Conservation (phyloP, 2,888 invertebrate genomes). For the Perizoma flavofasciatum region DNA sequence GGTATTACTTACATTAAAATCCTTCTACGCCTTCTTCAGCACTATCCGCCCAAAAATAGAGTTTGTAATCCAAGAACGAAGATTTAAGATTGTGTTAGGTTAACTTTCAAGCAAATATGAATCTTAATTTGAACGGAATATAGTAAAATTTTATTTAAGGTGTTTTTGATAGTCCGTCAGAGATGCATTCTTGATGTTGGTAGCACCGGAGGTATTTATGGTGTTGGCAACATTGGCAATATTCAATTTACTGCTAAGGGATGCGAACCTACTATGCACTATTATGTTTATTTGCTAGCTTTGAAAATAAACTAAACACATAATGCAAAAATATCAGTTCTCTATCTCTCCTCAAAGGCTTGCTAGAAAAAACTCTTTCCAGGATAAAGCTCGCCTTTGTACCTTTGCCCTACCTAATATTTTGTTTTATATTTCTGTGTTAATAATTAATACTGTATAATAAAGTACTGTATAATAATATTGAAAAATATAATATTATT, state of each 20-base stretch:
- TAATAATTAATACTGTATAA: too few relatives aligned
- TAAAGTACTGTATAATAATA: too few relatives aligned
- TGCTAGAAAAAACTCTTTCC: too few relatives aligned
- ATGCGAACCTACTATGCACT: constrained; percentile 1
- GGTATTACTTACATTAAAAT: constrained; percentile 36
- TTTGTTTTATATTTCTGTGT: too few relatives aligned
- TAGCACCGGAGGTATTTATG: constrained; percentile 43
- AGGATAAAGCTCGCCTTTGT: too few relatives aligned
- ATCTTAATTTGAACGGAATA: neutral
- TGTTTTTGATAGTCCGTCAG: constrained; percentile 23
- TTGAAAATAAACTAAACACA: too few relatives aligned
- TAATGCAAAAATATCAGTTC: too few relatives aligned
- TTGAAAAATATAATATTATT: too few relatives aligned
- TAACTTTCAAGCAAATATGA: constrained; percentile 20
- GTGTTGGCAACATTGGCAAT: constrained; percentile 43
- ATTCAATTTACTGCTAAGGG: constrained; percentile 39
- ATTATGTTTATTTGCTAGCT: constrained; percentile 11
- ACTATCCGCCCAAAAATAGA: constrained; percentile 16
- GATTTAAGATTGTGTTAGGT: constrained; percentile 29
- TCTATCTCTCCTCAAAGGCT: too few relatives aligned
- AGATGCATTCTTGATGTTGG: constrained; percentile 47
- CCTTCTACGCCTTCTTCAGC: constrained; percentile 21
- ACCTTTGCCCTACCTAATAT: too few relatives aligned
- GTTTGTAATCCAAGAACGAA: constrained; percentile 19
- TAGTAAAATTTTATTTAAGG: constrained; percentile 3